Base-by-base conservation (phyloP, 2,113 vertebrate genomes). In the Clinocottus analis region DNA sequence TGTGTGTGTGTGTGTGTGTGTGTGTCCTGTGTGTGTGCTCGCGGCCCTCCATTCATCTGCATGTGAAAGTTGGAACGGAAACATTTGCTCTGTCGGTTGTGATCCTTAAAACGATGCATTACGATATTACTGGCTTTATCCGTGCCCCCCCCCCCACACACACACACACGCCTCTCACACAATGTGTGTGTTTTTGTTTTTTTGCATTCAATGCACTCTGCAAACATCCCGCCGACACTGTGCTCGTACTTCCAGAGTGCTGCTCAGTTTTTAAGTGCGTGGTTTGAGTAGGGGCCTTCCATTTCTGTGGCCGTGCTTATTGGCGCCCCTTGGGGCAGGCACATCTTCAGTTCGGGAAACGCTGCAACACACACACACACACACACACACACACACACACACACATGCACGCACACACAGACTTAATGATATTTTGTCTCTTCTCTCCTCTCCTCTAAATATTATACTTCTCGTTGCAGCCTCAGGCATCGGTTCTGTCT, bases 41-140 rank as follows among this genome's bases (percentile, higher is more conserved):
- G 10, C 31, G 37, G 55, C 23, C 33, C 49, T 60, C 5, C 73
- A 80, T 89, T 84, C 62, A 62, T 85, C 84, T 61, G 49, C 61
- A 41, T 77, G 31, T 58, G 65, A 49, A 5, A 82, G 75, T 33
- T 70, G 65, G 63, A 85, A 67, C 72, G 25, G 74, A 55, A 41
- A 75, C n/a, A 35, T 69, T 90, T 75, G 58, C 71, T 59, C 56
- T 88, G 90, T 90, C 89, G 87, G 87, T 78, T 73, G 9, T 63
- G 72, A 88, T 90, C 65, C 72, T 19, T 62, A n/a, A 89, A 86
- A 87, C 85, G 72, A 85, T 87, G 80, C 27, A 31, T 91, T 85
- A 84, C 29, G 58, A 83, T 83, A 83, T 79, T 80, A 81, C 70
- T 0, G 16, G 62, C 72, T 72, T 77, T 80, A n/a, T n/a, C n/a